phyloP scores from a whole-genome alignment of 2,113 vertebrate genomes.

The Aptenodytes forsteri region DNA sequence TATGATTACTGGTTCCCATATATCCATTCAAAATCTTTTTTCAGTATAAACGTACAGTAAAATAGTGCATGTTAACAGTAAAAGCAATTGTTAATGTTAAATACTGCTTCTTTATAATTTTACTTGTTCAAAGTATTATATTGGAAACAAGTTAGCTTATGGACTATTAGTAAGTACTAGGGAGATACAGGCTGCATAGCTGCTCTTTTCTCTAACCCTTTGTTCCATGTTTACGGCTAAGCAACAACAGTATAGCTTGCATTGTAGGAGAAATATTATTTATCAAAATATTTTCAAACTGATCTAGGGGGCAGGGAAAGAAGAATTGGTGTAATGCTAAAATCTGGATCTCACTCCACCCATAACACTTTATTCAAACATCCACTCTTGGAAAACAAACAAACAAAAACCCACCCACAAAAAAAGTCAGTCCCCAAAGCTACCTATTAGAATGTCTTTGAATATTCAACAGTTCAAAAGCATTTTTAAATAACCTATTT shows the following conservation, averaged over 20 bases:
- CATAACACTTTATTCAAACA: neutral
- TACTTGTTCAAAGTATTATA: neutral
- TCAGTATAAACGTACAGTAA: neutral
- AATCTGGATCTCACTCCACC: neutral
- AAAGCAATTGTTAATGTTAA: neutral
- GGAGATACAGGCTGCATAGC: neutral
- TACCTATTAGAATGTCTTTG: constrained; percentile 5
- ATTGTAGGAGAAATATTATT: neutral
- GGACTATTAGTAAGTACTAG: neutral
- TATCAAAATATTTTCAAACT: neutral
- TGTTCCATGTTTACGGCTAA: neutral
- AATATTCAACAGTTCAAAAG: neutral
- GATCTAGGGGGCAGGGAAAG: neutral
- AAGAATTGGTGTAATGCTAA: neutral
- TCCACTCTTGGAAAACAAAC: neutral
- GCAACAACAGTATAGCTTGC: neutral
- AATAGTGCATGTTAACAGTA: neutral
- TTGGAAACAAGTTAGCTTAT: neutral
- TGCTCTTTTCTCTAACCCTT: neutral
- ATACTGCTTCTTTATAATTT: neutral
- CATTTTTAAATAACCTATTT: constrained; percentile 1
- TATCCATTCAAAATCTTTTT: neutral
- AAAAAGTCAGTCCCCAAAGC: neutral
- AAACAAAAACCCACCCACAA: neutral
- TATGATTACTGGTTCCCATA: neutral